Evolutionary conservation across 2,113 vertebrate genomes (phyloP).

Genomic region (Mobula hypostoma): DNA sequence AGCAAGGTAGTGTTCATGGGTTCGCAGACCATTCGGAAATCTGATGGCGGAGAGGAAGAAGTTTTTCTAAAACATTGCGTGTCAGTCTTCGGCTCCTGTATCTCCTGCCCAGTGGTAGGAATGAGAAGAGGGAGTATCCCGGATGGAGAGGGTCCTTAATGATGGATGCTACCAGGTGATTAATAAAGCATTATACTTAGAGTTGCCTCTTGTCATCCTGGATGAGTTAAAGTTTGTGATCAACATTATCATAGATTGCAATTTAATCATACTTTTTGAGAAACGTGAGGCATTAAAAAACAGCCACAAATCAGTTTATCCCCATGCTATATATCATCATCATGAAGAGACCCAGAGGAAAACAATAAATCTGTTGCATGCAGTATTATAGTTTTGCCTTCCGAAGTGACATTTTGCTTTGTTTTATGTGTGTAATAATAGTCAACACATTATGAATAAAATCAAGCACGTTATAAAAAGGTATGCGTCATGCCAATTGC

Average conservation of each 20-base stretch:
- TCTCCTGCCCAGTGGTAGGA: too few relatives aligned
- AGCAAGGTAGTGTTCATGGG: too few relatives aligned
- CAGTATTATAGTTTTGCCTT: slow-evolving; percentile 14
- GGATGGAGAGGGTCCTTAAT: too few relatives aligned
- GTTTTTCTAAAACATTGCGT: too few relatives aligned
- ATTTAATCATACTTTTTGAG: not conserved
- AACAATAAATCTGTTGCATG: not conserved
- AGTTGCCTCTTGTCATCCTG: not conserved
- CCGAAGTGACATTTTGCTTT: slow-evolving; percentile 10
- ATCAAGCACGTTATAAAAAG: not conserved
- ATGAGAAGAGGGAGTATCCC: too few relatives aligned
- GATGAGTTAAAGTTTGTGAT: not conserved
- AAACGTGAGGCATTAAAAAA: not conserved
- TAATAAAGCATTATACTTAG: not conserved
- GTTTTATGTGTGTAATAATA: slow-evolving; percentile 24
- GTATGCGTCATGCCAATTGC: not conserved
- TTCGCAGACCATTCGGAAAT: too few relatives aligned
- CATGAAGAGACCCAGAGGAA: not conserved
- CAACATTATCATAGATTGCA: not conserved
- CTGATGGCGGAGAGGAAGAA: too few relatives aligned
- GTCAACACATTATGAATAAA: slow-evolving; percentile 18
- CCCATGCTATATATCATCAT: not conserved
- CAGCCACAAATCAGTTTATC: not conserved
- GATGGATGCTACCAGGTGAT: not conserved
- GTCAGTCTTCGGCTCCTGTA: too few relatives aligned